Conservation (phyloP, 2,113 vertebrate genomes). For the Percina caprodes region DNA sequence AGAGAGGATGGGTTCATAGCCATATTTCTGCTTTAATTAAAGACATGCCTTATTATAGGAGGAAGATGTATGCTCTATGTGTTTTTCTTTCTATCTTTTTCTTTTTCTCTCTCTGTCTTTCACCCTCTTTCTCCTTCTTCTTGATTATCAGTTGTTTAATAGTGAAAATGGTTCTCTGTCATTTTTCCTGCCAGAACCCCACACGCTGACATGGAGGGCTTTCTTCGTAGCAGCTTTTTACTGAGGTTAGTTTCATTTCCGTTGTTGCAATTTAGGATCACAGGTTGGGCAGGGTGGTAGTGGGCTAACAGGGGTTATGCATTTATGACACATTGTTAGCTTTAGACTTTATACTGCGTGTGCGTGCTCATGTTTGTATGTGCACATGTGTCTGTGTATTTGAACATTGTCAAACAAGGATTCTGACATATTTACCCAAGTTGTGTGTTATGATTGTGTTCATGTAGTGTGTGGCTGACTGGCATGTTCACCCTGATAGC, state of each 20-base stretch:
- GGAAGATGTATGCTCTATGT: constrained; percentile 75
- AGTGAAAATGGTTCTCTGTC: constrained; percentile 85
- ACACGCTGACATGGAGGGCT: constrained; percentile 88
- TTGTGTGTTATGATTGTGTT: constrained; percentile 64
- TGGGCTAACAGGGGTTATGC: constrained; percentile 63
- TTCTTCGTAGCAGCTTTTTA: constrained; percentile 89
- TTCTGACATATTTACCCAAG: constrained; percentile 63
- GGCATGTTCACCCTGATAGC: constrained; percentile 66
- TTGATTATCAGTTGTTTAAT: constrained; percentile 74
- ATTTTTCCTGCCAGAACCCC: constrained; percentile 88
- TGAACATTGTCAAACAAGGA: constrained; percentile 68
- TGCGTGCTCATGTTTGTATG: constrained; percentile 55
- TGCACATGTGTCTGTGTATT: constrained; percentile 62
- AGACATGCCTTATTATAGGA: constrained; percentile 74
- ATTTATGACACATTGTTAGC: constrained; percentile 73
- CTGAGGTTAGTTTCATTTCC: constrained; percentile 87
- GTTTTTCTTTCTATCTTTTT: constrained; percentile 63
- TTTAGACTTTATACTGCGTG: constrained; percentile 70
- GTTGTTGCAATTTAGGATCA: constrained; percentile 77
- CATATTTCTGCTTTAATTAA: constrained; percentile 79
- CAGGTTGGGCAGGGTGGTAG: constrained; percentile 57
- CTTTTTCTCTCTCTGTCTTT: constrained; percentile 18
- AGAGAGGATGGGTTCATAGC: constrained; percentile 71
- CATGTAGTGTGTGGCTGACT: constrained; percentile 47
- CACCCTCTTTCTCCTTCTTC: constrained; percentile 33